A percentile compares a stretch with the other conserved stretches of the same genome.
These are phyloP conservation scores for Xenopus laevis DNA, from an alignment of 2,113 vertebrate species.

Conservation along the genomic window DNA sequence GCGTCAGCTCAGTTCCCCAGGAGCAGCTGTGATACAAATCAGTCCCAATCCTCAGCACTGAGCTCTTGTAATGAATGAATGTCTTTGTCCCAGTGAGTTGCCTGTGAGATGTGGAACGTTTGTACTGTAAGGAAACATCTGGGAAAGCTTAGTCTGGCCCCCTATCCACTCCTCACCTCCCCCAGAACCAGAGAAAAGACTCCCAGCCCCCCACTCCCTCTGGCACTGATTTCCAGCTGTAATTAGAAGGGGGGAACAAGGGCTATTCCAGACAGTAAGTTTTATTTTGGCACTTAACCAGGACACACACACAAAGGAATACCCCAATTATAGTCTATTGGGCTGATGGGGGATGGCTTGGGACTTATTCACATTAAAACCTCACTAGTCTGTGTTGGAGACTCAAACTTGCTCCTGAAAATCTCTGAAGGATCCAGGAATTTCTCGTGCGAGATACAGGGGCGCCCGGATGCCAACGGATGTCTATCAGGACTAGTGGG, in stretches of 20 bases:
- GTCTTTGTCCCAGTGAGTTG: constrained; percentile 20
- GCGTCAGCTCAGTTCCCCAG: too few species aligned
- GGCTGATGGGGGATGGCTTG: background rate
- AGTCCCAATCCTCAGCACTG: background rate
- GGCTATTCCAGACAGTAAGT: constrained; percentile 24
- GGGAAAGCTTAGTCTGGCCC: constrained; percentile 18
- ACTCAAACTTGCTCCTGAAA: too few species aligned
- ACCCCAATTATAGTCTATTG: constrained; percentile 1
- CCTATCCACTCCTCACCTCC: background rate
- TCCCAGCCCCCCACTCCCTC: background rate
- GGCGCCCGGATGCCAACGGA: too few species aligned
- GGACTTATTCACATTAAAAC: background rate
- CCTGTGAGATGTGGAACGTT: background rate
- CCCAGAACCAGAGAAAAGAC: constrained; percentile 9
- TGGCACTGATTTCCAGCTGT: constrained; percentile 2
- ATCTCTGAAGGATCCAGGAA: too few species aligned
- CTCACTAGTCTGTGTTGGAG: background rate
- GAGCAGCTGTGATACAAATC: constrained; percentile 9
- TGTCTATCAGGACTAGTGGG: too few species aligned
- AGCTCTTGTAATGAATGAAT: constrained; percentile 4
- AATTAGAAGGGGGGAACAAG: constrained; percentile 2
- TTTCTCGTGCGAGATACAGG: too few species aligned
- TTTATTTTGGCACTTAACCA: background rate
- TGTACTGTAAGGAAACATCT: constrained; percentile 30
- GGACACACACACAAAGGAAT: background rate